phyloP scores from a whole-genome alignment of 2,888 invertebrate genomes.

The Chalcis sispes region DNA sequence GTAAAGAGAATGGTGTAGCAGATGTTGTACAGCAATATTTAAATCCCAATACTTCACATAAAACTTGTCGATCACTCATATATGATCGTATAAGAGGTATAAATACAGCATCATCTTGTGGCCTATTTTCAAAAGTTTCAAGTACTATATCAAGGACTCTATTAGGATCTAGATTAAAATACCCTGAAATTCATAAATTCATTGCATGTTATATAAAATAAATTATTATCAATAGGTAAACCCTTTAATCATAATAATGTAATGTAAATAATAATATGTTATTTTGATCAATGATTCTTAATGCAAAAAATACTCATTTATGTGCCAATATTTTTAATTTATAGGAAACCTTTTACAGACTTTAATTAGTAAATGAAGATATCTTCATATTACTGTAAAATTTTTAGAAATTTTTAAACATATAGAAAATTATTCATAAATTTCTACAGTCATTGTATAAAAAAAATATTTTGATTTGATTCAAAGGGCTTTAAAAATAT shows the following conservation, averaged over 20 bases:
- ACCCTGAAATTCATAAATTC: conserved; percentile 81
- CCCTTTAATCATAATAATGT: conserved; percentile 2
- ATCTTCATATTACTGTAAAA: too few species aligned
- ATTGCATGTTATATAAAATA: conserved; percentile 29
- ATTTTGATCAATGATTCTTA: too few species aligned
- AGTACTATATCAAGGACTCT: conserved; percentile 96
- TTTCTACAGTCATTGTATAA: too few species aligned
- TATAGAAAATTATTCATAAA: too few species aligned
- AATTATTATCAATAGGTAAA: background rate
- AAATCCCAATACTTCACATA: conserved; percentile 96
- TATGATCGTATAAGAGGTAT: conserved; percentile 91
- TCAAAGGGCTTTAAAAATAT: conserved; percentile 25
- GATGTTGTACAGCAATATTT: conserved; percentile 84
- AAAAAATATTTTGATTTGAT: too few species aligned
- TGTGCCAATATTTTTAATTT: too few species aligned
- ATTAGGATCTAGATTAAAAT: conserved; percentile 99
- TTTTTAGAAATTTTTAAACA: too few species aligned
- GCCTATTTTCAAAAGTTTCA: conserved; percentile 95
- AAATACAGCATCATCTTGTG: conserved; percentile 87
- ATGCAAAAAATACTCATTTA: too few species aligned
- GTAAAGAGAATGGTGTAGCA: conserved; percentile 88
- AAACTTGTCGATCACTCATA: conserved; percentile 90
- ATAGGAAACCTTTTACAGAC: too few species aligned
- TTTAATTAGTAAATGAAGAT: too few species aligned
- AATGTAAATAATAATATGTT: too few species aligned